A percentile compares a stretch with the other conserved stretches of the same genome.
These are phyloP conservation scores for Timema podura DNA, from an alignment of 2,888 invertebrate genomes.

Conservation along the genomic window DNA sequence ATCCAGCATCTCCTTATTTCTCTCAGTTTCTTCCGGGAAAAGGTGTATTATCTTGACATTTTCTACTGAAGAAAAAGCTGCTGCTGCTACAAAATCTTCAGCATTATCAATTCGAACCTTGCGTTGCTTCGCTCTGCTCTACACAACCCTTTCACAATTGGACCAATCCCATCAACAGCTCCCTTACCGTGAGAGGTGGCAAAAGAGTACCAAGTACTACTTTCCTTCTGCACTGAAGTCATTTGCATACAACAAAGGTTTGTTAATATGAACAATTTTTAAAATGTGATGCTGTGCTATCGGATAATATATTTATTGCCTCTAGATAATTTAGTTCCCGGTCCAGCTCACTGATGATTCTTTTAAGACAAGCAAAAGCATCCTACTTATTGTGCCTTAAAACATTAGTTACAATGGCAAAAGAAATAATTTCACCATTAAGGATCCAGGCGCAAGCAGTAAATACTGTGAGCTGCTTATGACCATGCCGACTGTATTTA, in stretches of 20 bases:
- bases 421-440: slow-evolving; percentile 2
- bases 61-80: not conserved
- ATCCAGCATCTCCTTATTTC: not conserved
- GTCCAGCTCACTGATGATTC: too few species aligned
- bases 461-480: slow-evolving; percentile 24
- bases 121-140: too few species aligned
- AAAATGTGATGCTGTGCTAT: not conserved
- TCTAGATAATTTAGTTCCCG: not conserved
- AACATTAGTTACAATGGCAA: slow-evolving; percentile 20
- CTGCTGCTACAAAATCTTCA: slow-evolving; percentile 3
- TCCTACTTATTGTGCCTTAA: slow-evolving; percentile 15
- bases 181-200: too few species aligned
- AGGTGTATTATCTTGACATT: slow-evolving; percentile 12
- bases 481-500: slow-evolving; percentile 23
- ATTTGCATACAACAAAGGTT: not conserved
- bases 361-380: slow-evolving; percentile 12
- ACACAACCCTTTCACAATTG: too few species aligned
- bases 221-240: not conserved
- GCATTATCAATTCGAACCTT: too few species aligned
- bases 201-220: not conserved
- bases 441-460: slow-evolving; percentile 22
- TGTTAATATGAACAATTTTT: not conserved
- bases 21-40: not conserved
- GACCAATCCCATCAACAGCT: too few species aligned
- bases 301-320: not conserved